Evolutionary conservation across 1,140 invertebrate species (phyloP), one percentile per base, ranked within the genome.

Genomic region (Cylas formicarius): DNA sequence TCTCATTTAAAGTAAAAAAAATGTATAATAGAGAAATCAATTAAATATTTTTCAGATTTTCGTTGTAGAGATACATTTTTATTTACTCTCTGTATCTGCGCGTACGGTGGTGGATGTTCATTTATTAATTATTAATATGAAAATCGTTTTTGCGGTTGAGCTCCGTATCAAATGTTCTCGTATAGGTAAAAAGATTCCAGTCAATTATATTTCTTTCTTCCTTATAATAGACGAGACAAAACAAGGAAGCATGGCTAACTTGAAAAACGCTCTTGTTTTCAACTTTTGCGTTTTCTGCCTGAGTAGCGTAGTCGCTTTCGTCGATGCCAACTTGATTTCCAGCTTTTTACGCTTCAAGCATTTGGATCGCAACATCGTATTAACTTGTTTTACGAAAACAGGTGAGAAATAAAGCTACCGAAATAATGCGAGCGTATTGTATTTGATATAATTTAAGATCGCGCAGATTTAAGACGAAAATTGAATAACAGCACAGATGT

Each of bases 311-410:
- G 2, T 28, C 13, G 19, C 18, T 4, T 44, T 37, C 28, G 20
- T 36, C 8, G 33, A 44, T 11, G 13, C 23, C 3, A 21, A 36
- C 28, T 21, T 44, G 8, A 14, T 44, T 13, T n/a, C 22, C n/a
- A 36, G 33, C 16, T 44, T 44, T 44, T 37, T 44, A 6, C 4
- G 11, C 20, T 21, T 14, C 5, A 36, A 44, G 18, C 14, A 26
- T 18, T 35, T 44, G 13, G 6, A 17, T 8, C 23, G 24, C 9
- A 44, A 27, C 11, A 37, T 38, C 11, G 17, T 44, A 27, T n/a
- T 44, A 2, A 27, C 32, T 9, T 44, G 42, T 27, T 22, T 11
- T 28, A 16, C 16, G 21, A 36, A 37, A 38, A 38, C 4, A 27
- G 36, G 36, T 27, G 18, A 16, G 36, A 24, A 10, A 4, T n/a